Base-by-base conservation (phyloP, 2,888 invertebrate species). In the Agonopterix heracliana region DNA sequence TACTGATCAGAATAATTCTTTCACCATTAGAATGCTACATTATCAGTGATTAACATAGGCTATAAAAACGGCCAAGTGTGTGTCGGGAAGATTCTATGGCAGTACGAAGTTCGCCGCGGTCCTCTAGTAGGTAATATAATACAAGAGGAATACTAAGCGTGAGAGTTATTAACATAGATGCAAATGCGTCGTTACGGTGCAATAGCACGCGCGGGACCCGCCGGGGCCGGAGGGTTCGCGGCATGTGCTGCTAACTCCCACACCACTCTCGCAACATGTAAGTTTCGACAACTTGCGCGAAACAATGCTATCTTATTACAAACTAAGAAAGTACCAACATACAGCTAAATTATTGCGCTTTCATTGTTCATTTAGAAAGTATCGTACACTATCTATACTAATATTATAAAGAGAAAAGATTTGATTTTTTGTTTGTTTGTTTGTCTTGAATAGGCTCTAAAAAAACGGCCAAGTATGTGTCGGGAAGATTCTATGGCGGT, bases 111-210 rank as follows among this genome's bases (percentile, higher is more conserved):
- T n/a, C n/a, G n/a, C 9, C 35, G n/a, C 35, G 4, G 35, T 9
- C 35, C 35, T 35, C 35, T 8, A 11, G 34, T 13, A 34, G 46
- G 50, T 47, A 47, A 41, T 55, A 53, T 58, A 54, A 61, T 60
- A 65, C 61, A 64, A 58, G 61, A 61, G 56, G 66, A 71, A 68
- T 69, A 71, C 71, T 71, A 71, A 71, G 63, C 60, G 63, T 57
- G 59, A 60, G 61, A 63, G 61, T 69, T 66, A 76, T 69, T 73
- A 70, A 66, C 69, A 71, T 68, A 71, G 68, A 74, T 75, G 74
- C 74, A 75, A 77, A 77, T 74, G 70, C 63, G 64, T 64, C 64
- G 68, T 66, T 66, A 63, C 56, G 56, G 63, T 65, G 66, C 69
- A 68, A 68, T 56, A 65, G 62, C 66, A 68, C 66, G 68, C 66